Evolutionary conservation across 2,888 invertebrate species (phyloP).

Genomic region (Andrena marginata): DNA sequence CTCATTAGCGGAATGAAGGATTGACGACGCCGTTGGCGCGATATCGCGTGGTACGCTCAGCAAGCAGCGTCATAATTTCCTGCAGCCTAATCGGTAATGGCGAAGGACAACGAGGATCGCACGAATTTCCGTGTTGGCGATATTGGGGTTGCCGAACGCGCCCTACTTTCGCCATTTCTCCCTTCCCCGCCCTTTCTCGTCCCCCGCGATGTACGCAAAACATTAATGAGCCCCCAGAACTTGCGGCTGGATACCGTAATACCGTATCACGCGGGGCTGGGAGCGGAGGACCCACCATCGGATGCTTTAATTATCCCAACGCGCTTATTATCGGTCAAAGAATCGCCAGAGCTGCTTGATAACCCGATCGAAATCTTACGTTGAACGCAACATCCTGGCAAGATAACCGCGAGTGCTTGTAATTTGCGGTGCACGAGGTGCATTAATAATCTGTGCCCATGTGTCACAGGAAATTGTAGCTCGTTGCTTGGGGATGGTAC

Average conservation of each 20-base stretch:
- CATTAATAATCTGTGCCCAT: not conserved
- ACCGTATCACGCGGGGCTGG: constrained; percentile 12
- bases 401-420: constrained; percentile 22
- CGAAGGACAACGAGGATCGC: constrained; percentile 36
- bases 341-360: constrained; percentile 34
- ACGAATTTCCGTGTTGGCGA: constrained; percentile 52
- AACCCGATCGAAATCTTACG: constrained; percentile 24
- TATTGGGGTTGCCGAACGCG: constrained; percentile 44
- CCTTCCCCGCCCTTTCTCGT: constrained; percentile 11
- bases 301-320: constrained; percentile 69
- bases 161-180: constrained; percentile 50
- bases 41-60: not conserved
- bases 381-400: constrained; percentile 43
- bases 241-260: constrained; percentile 31
- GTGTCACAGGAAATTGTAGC: constrained; percentile 12
- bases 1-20: constrained; percentile 30
- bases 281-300: constrained; percentile 3
- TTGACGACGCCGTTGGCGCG: not conserved
- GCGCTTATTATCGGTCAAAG: constrained; percentile 58
- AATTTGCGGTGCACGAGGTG: constrained; percentile 15
- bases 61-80: constrained; percentile 26
- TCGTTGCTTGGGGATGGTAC: not conserved
- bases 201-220: constrained; percentile 44
- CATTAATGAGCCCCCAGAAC: constrained; percentile 57
- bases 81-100: constrained; percentile 33